These are phyloP conservation scores for Pseudorhombus dupliciocellatus DNA, from an alignment of 2,113 vertebrate species.

Conservation along the genomic window DNA sequence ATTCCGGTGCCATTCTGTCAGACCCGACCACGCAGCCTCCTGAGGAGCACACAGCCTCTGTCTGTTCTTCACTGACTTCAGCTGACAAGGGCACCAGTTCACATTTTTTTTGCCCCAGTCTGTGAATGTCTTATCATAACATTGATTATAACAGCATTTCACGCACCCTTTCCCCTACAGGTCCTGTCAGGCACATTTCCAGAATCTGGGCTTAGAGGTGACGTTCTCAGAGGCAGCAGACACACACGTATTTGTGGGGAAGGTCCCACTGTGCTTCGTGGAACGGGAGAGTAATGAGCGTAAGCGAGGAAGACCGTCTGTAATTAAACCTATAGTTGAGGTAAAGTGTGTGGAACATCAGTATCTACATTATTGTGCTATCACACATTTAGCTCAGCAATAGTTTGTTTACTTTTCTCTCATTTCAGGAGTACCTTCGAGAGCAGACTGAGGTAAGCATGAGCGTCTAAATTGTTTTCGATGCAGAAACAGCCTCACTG, in stretches of 20 bases:
- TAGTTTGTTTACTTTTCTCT: constrained; percentile 4
- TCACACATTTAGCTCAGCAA: background rate
- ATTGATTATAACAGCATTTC: background rate
- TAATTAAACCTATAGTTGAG: constrained; percentile 89
- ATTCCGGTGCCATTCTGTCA: background rate
- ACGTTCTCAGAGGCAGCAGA: constrained; percentile 80
- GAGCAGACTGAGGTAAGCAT: constrained; percentile 92
- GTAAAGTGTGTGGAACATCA: constrained; percentile 63
- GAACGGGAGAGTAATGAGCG: constrained; percentile 93
- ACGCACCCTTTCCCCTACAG: constrained; percentile 70
- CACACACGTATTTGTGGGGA: constrained; percentile 83
- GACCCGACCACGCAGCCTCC: background rate
- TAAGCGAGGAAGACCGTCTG: constrained; percentile 85
- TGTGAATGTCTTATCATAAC: background rate
- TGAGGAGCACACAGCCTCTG: too few relatives aligned
- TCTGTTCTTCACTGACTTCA: background rate
- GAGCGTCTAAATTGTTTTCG: background rate
- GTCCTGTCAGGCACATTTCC: constrained; percentile 84
- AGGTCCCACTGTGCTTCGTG: constrained; percentile 91
- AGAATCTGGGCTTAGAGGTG: constrained; percentile 88
- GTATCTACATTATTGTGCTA: background rate
- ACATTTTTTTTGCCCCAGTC: too few relatives aligned
- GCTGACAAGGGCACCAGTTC: too few relatives aligned
- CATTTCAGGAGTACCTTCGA: constrained; percentile 88
- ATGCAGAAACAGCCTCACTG: background rate